phyloP scores from a whole-genome alignment of 1,140 invertebrate species.

The Drosophila mauritiana region DNA sequence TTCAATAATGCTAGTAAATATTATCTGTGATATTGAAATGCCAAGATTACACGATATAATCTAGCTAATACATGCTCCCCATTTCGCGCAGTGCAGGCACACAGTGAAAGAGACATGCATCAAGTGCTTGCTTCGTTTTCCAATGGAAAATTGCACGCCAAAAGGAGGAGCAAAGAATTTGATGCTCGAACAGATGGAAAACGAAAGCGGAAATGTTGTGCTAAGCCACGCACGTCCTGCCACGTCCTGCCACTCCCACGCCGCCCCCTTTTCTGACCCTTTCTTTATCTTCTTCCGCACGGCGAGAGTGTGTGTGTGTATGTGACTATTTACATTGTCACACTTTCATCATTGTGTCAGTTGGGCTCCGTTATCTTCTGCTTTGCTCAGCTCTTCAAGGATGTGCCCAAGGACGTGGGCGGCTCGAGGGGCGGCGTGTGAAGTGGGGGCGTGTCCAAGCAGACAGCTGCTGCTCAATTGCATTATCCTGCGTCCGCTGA shows the following conservation, averaged over 20 bases:
- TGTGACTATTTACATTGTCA: constrained; percentile 60
- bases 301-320: constrained; percentile 22
- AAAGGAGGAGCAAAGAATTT: constrained; percentile 36
- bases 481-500: constrained; percentile 55
- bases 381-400: constrained; percentile 49
- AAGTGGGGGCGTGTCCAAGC: constrained; percentile 43
- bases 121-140: constrained; percentile 54
- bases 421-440: constrained; percentile 6
- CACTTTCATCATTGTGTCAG: constrained; percentile 56
- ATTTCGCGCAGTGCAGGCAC: constrained; percentile 15
- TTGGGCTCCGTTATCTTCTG: constrained; percentile 25
- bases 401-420: constrained; percentile 32
- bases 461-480: constrained; percentile 60
- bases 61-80: too few relatives aligned
- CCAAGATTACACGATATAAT: too few relatives aligned
- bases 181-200: constrained; percentile 50
- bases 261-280: constrained; percentile 12
- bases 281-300: constrained; percentile 22
- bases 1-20: too few relatives aligned
- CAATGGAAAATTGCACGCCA: constrained; percentile 54
- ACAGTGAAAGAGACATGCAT: constrained; percentile 37
- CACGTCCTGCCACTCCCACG: not conserved
- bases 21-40: too few relatives aligned
- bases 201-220: constrained; percentile 68
- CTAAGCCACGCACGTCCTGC: constrained; percentile 57